Percentiles rank a stretch among this genome's conserved stretches.
Conservation (phyloP, 2,113 vertebrate genomes). For the Triplophysa tibetana region DNA sequence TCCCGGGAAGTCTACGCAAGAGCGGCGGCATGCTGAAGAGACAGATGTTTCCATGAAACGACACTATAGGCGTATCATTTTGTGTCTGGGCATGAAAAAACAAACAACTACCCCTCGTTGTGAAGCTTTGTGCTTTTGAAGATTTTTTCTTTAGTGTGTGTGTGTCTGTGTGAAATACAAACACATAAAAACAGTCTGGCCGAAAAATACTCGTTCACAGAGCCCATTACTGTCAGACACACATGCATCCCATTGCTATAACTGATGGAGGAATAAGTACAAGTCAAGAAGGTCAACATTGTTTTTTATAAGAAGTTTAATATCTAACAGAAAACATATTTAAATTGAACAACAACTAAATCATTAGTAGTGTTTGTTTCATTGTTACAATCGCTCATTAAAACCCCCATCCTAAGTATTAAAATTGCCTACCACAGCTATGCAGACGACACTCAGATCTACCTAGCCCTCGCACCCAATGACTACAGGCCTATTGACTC, state of each 20-base stretch:
- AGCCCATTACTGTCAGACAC: conserved; percentile 45
- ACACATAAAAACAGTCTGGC: conserved; percentile 2
- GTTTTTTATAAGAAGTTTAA: no score
- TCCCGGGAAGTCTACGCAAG: conserved; percentile 50
- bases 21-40: conserved; percentile 36
- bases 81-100: not conserved
- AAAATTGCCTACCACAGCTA: no score
- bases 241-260: not conserved
- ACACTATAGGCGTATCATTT: conserved; percentile 12
- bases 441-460: no score
- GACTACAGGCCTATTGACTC: no score
- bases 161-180: not conserved
- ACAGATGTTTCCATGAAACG: conserved; percentile 55
- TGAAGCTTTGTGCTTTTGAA: not conserved
- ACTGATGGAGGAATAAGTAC: conserved; percentile 29
- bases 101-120: not conserved
- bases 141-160: not conserved
- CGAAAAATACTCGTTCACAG: conserved; percentile 19
- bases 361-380: no score
- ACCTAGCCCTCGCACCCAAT: no score
- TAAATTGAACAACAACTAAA: no score
- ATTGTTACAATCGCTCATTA: no score
- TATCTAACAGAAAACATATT: no score
- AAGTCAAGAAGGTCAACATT: not conserved
- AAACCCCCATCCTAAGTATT: no score